Percentiles rank a stretch among this genome's conserved stretches.
Evolutionary conservation across 2,113 vertebrate species (phyloP).

Genomic region (Rhegmatorhina hoffmannsi): DNA sequence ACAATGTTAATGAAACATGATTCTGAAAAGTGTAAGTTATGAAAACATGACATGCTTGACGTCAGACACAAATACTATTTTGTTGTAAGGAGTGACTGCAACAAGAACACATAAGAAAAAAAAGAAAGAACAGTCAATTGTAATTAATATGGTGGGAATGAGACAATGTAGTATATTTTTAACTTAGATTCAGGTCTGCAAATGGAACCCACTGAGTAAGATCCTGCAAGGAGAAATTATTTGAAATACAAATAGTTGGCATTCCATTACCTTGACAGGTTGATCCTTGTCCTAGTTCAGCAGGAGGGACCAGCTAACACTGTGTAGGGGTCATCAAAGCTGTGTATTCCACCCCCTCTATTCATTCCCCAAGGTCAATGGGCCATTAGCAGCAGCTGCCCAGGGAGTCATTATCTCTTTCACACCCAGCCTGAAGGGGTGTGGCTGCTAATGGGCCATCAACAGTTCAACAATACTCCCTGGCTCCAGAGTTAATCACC

Average conservation of each 20-base stretch:
- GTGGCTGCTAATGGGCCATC: too few relatives aligned
- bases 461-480: too few relatives aligned
- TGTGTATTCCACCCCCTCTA: too few relatives aligned
- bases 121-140: neutral
- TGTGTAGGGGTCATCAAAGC: too few relatives aligned
- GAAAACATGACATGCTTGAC: neutral
- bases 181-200: neutral
- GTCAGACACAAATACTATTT: neutral
- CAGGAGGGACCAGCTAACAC: too few relatives aligned
- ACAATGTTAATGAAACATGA: neutral
- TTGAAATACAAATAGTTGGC: neutral
- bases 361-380: too few relatives aligned
- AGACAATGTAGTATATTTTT: neutral
- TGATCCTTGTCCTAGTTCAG: too few relatives aligned
- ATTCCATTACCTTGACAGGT: too few relatives aligned
- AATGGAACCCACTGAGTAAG: neutral
- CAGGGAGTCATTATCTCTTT: too few relatives aligned
- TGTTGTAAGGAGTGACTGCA: neutral
- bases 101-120: neutral
- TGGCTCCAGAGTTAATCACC: too few relatives aligned
- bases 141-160: neutral
- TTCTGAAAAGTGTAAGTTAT: neutral
- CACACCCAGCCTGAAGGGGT: too few relatives aligned
- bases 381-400: too few relatives aligned
- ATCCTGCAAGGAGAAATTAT: neutral